These are phyloP conservation scores for Pipra filicauda DNA, from an alignment of 2,113 vertebrate genomes.

Conservation along the genomic window DNA sequence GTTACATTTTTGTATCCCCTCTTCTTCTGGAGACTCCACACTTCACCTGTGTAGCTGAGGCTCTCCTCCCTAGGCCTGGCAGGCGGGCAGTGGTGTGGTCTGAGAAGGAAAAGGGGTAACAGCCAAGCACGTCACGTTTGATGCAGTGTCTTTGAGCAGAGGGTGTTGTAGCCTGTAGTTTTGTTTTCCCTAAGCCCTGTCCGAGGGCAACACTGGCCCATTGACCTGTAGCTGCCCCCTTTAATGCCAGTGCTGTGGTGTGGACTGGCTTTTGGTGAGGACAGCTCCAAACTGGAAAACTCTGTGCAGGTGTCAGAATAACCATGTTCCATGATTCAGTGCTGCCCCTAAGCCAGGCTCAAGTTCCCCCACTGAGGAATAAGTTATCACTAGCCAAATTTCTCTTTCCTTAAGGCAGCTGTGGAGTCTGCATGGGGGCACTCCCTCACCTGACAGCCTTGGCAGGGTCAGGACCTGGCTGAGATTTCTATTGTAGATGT, in stretches of 20 bases:
- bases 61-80: not conserved
- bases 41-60: not conserved
- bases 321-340: accelerated
- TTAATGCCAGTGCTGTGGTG: accelerated
- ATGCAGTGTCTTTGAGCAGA: not conserved
- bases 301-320: not conserved
- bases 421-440: not conserved
- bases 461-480: not conserved
- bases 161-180: not conserved
- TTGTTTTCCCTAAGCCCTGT: not conserved
- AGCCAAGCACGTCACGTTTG: accelerated
- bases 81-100: not conserved
- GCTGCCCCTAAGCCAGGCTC: accelerated
- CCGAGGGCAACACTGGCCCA: accelerated
- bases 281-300: not conserved
- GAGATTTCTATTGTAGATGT: accelerated
- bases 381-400: accelerated
- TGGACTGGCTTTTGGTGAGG: not conserved
- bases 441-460: not conserved
- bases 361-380: not conserved
- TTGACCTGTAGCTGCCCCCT: not conserved
- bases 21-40: not conserved
- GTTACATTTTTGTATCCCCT: conserved; percentile 25
- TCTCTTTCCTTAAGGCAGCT: not conserved
- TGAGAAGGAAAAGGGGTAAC: not conserved